Percentiles rank a stretch among this genome's conserved stretches.
Evolutionary conservation across 2,113 vertebrate genomes (phyloP).

Genomic region (Phrynocephalus versicolor): DNA sequence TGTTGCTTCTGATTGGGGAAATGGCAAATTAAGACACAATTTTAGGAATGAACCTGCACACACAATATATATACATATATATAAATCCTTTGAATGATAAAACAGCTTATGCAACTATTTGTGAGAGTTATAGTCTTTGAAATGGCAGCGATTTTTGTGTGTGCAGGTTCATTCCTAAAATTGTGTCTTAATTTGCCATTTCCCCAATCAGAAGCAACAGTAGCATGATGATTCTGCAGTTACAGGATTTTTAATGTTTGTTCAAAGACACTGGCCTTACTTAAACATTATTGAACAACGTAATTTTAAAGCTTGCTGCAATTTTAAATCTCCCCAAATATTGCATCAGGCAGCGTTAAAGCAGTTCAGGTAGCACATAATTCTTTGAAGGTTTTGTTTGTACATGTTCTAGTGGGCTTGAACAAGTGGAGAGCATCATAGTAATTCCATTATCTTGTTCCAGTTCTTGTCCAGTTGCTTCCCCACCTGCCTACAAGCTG

Average conservation of each 20-base stretch:
- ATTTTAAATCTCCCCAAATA: neutral
- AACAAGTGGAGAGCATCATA: neutral
- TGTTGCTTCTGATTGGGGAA: neutral
- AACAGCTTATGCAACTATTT: neutral
- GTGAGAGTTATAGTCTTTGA: neutral
- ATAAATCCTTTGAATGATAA: neutral
- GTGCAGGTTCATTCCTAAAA: neutral
- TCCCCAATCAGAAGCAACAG: neutral
- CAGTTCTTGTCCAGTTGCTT: neutral
- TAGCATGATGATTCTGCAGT: neutral
- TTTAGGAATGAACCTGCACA: neutral
- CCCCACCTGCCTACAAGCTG: neutral
- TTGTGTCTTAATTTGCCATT: neutral
- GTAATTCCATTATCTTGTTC: neutral
- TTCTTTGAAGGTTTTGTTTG: too few relatives aligned
- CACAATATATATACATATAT: too few relatives aligned
- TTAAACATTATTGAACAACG: too few relatives aligned
- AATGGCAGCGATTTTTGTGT: neutral
- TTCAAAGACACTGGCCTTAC: too few relatives aligned
- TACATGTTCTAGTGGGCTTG: too few relatives aligned
- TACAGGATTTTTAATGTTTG: too few relatives aligned
- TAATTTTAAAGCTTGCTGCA: neutral
- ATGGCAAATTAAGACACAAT: neutral
- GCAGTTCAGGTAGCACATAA: neutral
- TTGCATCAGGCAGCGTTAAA: neutral